A percentile compares a stretch with the other conserved stretches of the same genome.
These are phyloP conservation scores for Sesia bembeciformis DNA, from an alignment of 2,888 invertebrate species.

Conservation along the genomic window DNA sequence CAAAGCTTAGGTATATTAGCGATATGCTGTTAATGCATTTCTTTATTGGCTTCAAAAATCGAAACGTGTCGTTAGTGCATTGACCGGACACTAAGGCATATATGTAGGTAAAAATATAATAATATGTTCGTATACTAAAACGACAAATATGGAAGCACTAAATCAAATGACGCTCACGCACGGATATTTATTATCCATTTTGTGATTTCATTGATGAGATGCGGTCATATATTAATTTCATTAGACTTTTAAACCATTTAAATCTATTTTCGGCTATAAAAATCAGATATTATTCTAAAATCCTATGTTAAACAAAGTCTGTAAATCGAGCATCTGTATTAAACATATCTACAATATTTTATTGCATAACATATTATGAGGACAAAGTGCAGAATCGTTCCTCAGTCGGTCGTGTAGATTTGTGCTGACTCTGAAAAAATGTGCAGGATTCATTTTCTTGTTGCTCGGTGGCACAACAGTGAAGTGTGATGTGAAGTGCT, in stretches of 20 bases:
- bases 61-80: conserved; percentile 16
- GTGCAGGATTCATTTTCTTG: conserved; percentile 38
- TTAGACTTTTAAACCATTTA: too few relatives aligned
- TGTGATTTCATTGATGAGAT: too few relatives aligned
- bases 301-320: too few relatives aligned
- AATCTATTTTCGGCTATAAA: too few relatives aligned
- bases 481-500: conserved; percentile 26
- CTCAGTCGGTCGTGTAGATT: conserved; percentile 56
- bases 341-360: not conserved
- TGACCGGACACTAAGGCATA: conserved; percentile 14
- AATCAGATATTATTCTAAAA: too few relatives aligned
- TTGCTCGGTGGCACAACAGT: conserved; percentile 44
- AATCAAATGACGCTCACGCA: conserved; percentile 18
- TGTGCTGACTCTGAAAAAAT: conserved; percentile 48
- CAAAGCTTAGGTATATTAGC: not conserved
- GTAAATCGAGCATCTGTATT: too few relatives aligned
- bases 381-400: conserved; percentile 31
- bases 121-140: conserved; percentile 12
- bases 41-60: conserved; percentile 8
- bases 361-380: conserved; percentile 40
- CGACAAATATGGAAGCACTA: conserved; percentile 22
- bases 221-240: too few relatives aligned
- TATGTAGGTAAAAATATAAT: conserved; percentile 6
- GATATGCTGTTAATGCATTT: conserved; percentile 10
- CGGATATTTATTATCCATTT: too few relatives aligned